phyloP scores from a whole-genome alignment of 2,888 invertebrate genomes.

The Hipparchia semele region DNA sequence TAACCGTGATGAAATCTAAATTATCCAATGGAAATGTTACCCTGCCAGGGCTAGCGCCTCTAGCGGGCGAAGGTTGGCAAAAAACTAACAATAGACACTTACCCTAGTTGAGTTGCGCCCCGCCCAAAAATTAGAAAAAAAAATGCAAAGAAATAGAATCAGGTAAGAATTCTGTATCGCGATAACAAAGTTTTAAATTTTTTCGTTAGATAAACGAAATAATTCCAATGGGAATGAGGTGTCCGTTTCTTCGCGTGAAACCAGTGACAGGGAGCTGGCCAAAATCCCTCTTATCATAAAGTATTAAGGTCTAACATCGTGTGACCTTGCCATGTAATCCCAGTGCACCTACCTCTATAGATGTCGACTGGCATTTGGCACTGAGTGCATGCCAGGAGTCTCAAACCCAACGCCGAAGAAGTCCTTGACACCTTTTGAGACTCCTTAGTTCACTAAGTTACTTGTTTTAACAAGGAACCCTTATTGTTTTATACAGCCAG shows the following conservation, averaged over 20 bases:
- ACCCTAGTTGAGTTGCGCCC: slow-evolving; percentile 1
- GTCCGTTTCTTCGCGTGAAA: slow-evolving; percentile 76
- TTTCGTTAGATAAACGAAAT: slow-evolving; percentile 46
- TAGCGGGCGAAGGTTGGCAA: background rate
- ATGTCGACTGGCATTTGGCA: slow-evolving; percentile 63
- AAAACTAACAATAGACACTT: slow-evolving; percentile 27
- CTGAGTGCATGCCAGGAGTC: slow-evolving; percentile 64
- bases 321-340: slow-evolving; percentile 50
- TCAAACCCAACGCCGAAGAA: slow-evolving; percentile 66
- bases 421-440: slow-evolving; percentile 66
- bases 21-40: background rate
- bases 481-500: no score
- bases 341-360: slow-evolving; percentile 69
- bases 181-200: slow-evolving; percentile 55
- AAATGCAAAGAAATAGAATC: slow-evolving; percentile 55
- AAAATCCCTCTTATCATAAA: slow-evolving; percentile 49
- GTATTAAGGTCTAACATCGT: slow-evolving; percentile 36
- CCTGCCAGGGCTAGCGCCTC: background rate
- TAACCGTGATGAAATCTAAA: no score
- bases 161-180: slow-evolving; percentile 68
- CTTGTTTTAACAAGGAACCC: no score
- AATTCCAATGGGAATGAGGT: slow-evolving; percentile 43
- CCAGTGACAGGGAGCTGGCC: slow-evolving; percentile 67
- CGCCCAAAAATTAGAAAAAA: slow-evolving; percentile 38
- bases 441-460: no score